A percentile compares a stretch with the other conserved stretches of the same genome.
Conservation (phyloP, 1,140 invertebrate species). For the Dryas iulia region DNA sequence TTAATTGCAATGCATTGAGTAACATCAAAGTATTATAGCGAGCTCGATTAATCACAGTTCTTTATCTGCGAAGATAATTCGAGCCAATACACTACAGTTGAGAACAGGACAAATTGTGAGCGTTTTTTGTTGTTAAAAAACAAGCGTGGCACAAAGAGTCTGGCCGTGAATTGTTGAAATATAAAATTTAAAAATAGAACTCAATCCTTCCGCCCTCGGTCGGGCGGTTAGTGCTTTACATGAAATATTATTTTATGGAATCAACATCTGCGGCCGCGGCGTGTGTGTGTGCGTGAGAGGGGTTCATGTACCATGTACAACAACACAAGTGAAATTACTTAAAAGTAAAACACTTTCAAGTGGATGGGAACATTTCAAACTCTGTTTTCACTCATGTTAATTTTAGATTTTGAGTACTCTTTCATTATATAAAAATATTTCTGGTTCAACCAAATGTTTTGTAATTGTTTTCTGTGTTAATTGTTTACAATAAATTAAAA, state of each 20-base stretch:
- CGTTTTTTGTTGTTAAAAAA: slow-evolving; percentile 35
- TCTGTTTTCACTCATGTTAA: slow-evolving; percentile 68
- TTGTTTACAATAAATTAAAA: background rate
- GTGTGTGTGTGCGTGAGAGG: slow-evolving; percentile 54
- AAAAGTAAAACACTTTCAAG: slow-evolving; percentile 73
- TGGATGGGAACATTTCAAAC: slow-evolving; percentile 71
- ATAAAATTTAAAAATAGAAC: slow-evolving; percentile 79
- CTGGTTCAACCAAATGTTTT: background rate
- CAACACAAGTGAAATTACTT: slow-evolving; percentile 75
- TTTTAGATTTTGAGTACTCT: slow-evolving; percentile 62
- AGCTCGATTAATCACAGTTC: background rate
- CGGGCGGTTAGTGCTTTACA: slow-evolving; percentile 75
- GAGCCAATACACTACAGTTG: slow-evolving; percentile 14
- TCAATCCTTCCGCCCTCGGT: slow-evolving; percentile 77
- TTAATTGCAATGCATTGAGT: background rate
- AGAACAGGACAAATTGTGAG: slow-evolving; percentile 30
- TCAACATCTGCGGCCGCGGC: slow-evolving; percentile 70
- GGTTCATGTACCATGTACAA: slow-evolving; percentile 55
- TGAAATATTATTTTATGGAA: slow-evolving; percentile 80
- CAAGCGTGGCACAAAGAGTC: slow-evolving; percentile 49
- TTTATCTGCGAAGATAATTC: slow-evolving; percentile 3
- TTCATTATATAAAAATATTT: slow-evolving; percentile 43
- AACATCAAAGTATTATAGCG: background rate
- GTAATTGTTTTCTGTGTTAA: background rate
- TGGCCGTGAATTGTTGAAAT: slow-evolving; percentile 71